phyloP scores from a whole-genome alignment of 2,797 vertebrate species.

The Tapirus indicus region DNA sequence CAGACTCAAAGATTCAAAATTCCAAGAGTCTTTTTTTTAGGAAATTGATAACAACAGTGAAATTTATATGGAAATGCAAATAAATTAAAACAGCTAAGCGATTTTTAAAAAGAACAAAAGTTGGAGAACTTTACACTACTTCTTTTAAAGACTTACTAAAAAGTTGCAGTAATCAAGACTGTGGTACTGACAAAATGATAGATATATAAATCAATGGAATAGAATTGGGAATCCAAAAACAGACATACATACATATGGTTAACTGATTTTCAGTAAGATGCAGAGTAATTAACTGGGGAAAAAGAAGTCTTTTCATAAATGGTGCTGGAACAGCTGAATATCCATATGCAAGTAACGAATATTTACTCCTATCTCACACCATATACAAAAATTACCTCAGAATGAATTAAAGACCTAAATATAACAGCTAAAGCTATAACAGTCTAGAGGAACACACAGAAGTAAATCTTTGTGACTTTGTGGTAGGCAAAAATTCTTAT shows the following conservation, averaged over 20 bases:
- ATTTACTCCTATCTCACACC: neutral
- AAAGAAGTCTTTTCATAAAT: neutral
- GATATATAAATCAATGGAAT: neutral
- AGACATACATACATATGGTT: neutral
- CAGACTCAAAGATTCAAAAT: neutral
- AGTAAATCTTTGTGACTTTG: neutral
- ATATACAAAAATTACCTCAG: neutral
- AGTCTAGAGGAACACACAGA: neutral
- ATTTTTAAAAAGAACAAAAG: conserved; percentile 1
- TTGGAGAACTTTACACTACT: neutral
- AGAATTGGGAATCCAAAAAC: neutral
- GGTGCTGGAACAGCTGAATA: neutral
- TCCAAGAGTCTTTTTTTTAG: neutral
- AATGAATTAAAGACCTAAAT: neutral
- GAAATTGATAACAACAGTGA: neutral
- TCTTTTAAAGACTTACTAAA: conserved; percentile 16
- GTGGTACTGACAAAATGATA: neutral
- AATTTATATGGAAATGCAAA: conserved; percentile 1
- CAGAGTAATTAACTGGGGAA: neutral
- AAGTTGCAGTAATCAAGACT: too few relatives aligned
- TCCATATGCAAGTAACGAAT: neutral
- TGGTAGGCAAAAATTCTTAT: neutral
- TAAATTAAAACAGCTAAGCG: neutral
- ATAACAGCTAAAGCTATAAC: neutral
- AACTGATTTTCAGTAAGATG: neutral